Evolutionary conservation across 2,797 vertebrate species (phyloP), one percentile per base, ranked within the genome.

Genomic region (Rhynchonycteris naso): DNA sequence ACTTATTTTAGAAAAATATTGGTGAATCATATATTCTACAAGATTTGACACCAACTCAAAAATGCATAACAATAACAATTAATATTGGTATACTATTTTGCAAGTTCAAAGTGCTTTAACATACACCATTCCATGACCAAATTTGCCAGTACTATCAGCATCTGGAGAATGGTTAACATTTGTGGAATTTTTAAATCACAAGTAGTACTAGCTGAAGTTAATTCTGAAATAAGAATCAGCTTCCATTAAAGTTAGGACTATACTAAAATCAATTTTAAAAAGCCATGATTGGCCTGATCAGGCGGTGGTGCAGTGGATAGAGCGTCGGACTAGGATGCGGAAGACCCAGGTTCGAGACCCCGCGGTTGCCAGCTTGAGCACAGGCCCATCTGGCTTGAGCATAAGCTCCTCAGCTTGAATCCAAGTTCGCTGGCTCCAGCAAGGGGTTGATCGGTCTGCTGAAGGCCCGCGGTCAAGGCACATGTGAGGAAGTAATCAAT

Each of bases 1-100:
- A 93, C 35, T 61, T 92, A 72, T 65, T 81, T 87, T 82, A 82
- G 65, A 71, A 88, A 95, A 93, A 65, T 83, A 14, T 8, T 75
- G 10, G 47, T 35, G 61, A 88, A 21, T 63, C 7, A 91, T 88
- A 86, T 82, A 84, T 26, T 80, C 43, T 52, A 35, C 18, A 93
- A 35, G 5, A 19, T 90, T 83, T 91, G 66, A 26, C n/a, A 66
- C 19, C 87, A n/a, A 82, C 30, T 69, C 13, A 50, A 80, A 72
- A 66, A 9, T 58, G 4, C 30, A 21, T 74, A 80, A 68, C 69
- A n/a, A 22, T 33, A 88, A 38, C 14, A 66, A 83, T 74, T n/a
- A 88, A 52, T 26, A 56, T 12, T 75, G 35, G 11, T 35, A 43
- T 18, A 43, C 35, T 86, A 50, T 74, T 93, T 95, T n/a, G 7